phyloP scores from a whole-genome alignment of 2,888 invertebrate species.

The Scaptodrosophila latifasciaeformis region DNA sequence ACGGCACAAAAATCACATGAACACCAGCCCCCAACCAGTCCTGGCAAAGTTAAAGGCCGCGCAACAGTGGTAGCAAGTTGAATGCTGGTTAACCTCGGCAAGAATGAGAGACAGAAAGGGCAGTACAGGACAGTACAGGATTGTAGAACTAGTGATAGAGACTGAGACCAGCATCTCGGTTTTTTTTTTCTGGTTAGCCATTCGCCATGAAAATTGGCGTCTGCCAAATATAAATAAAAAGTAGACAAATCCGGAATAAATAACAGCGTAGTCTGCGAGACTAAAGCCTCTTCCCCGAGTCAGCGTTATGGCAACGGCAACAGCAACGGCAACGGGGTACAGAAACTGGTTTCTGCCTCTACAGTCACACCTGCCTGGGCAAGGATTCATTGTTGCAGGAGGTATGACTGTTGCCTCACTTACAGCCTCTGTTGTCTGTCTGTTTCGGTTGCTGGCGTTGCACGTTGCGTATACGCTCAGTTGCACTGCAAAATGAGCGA shows the following conservation, averaged over 20 bases:
- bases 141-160: too few species aligned
- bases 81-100: conserved; percentile 20
- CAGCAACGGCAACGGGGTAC: conserved; percentile 9
- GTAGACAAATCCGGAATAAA: conserved; percentile 70
- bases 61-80: too few species aligned
- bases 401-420: too few species aligned
- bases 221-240: conserved; percentile 68
- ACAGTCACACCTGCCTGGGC: conserved; percentile 22
- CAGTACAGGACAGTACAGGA: conserved; percentile 9
- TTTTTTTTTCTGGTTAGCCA: conserved; percentile 17
- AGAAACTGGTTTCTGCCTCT: too few species aligned
- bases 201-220: conserved; percentile 66
- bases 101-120: conserved; percentile 10
- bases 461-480: conserved; percentile 69
- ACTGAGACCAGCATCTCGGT: conserved; percentile 42
- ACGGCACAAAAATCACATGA: conserved; percentile 30
- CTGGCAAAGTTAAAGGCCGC: conserved; percentile 12
- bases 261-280: conserved; percentile 59
- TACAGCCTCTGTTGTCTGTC: too few species aligned
- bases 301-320: conserved; percentile 64
- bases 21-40: conserved; percentile 21
- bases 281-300: conserved; percentile 32
- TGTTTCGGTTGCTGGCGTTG: conserved; percentile 17
- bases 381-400: not conserved
- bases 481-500: conserved; percentile 71